phyloP scores from a whole-genome alignment of 2,888 invertebrate genomes.

The Orthosia gracilis region DNA sequence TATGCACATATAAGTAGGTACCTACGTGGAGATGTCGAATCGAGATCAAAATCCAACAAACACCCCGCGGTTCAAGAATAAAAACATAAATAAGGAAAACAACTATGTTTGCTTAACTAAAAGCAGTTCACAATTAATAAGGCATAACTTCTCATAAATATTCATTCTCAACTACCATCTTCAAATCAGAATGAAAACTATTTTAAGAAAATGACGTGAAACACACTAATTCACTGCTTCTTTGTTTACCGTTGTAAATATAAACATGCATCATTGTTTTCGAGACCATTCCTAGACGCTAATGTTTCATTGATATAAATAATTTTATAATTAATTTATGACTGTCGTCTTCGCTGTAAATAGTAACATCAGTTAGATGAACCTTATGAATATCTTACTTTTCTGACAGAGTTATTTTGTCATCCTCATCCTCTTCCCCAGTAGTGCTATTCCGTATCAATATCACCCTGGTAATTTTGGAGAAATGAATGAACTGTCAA shows the following conservation, averaged over 20 bases:
- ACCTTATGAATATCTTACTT: neutral
- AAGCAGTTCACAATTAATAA: slow-evolving; percentile 10
- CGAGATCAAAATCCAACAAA: slow-evolving; percentile 25
- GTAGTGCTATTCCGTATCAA: no score
- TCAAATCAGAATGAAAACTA: slow-evolving; percentile 19
- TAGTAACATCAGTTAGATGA: slow-evolving; percentile 10
- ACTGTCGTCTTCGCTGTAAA: slow-evolving; percentile 11
- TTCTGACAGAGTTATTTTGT: slow-evolving; percentile 7
- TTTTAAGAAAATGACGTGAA: slow-evolving; percentile 48
- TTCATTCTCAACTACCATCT: slow-evolving; percentile 3
- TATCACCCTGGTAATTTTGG: no score
- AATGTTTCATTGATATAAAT: slow-evolving; percentile 50
- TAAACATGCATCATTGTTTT: slow-evolving; percentile 56
- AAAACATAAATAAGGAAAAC: neutral
- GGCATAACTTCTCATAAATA: slow-evolving; percentile 17
- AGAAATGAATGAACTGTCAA: no score
- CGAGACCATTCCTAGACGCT: slow-evolving; percentile 37
- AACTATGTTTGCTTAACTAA: slow-evolving; percentile 12
- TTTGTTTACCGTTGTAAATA: slow-evolving; percentile 47
- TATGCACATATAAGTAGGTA: neutral
- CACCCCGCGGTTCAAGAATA: neutral
- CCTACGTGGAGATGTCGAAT: slow-evolving; percentile 7
- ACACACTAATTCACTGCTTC: slow-evolving; percentile 20
- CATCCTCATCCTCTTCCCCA: no score
- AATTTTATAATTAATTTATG: slow-evolving; percentile 35